Percentiles rank a stretch among this genome's conserved stretches.
Evolutionary conservation across 92 coral and sea anemone species (phyloP).

Genomic region (Zoanthus sociatus): DNA sequence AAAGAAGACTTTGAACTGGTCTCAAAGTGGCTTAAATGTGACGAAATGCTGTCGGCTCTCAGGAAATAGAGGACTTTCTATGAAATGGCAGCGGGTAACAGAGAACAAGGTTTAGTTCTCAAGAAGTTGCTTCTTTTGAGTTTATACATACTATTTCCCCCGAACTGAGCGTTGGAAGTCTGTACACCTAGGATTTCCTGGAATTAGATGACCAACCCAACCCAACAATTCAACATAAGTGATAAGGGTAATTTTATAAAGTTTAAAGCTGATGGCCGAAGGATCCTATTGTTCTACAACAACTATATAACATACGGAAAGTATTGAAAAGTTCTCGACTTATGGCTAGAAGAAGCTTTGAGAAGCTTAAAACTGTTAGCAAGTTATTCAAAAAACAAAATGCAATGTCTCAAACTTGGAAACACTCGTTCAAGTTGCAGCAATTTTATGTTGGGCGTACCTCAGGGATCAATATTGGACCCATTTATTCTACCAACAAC

Average conservation of each 20-base stretch:
- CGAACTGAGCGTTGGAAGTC: not conserved
- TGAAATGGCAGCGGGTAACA: not conserved
- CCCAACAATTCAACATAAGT: not conserved
- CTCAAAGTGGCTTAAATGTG: not conserved
- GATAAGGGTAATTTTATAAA: not conserved
- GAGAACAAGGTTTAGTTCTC: not conserved
- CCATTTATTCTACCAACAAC: too few species aligned
- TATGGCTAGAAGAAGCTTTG: too few species aligned
- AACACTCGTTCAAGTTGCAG: too few species aligned
- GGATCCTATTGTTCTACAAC: not conserved
- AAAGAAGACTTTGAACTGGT: too few species aligned
- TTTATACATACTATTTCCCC: not conserved
- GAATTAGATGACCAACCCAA: not conserved
- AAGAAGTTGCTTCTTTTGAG: not conserved
- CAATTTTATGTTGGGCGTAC: too few species aligned
- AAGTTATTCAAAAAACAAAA: too few species aligned
- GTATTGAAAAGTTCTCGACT: not conserved
- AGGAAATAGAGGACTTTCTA: not conserved
- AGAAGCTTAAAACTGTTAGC: too few species aligned
- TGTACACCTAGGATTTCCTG: not conserved
- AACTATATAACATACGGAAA: not conserved
- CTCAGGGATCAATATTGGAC: too few species aligned
- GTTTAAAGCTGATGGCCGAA: not conserved
- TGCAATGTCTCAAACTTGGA: too few species aligned
- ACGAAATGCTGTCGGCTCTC: not conserved